Evolutionary conservation across 2,888 invertebrate species (phyloP), one percentile per base, ranked within the genome.

Genomic region (Eristalinus sepulchralis): DNA sequence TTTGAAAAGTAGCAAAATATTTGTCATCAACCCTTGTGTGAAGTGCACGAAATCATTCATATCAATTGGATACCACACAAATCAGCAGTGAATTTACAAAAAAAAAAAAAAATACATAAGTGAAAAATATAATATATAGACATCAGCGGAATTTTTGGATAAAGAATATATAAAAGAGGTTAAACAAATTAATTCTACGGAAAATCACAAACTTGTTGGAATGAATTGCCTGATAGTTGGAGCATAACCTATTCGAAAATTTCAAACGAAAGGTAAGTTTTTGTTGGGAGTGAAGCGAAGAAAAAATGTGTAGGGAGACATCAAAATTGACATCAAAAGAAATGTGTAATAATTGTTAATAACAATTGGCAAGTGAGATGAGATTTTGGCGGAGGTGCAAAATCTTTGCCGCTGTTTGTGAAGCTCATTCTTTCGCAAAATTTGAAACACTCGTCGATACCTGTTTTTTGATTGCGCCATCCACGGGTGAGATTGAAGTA

Each of bases 1-100:
- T 34, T 34, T 34, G 34, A 53, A 13, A 53, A 57, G n/a, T n/a
- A 27, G 22, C 11, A 57, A n/a, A 57, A 24, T 24, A 24, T 22
- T 27, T 57, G 17, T 17, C 47, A 1, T n/a, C 17, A 57, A 57
- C 10, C 57, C 57, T 13, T 64, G 73, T 59, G 75, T 57, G 57
- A 76, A 67, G 31, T 76, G 66, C 17, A 11, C 34, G 64, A 57
- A 27, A 57, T 64, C 17, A 62, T 62, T 53, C 72, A 72, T 72
- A 72, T 72, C 72, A 72, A 60, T 72, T 72, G 71, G 71, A 72
- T 72, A 72, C 72, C 72, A 57, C 31, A 72, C 22, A 63, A 60
- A 62, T 47, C 68, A 59, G 22, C 55, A 68, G n/a, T 57, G 27
- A 67, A 67, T 13, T 39, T 20, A 57, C 22, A n/a, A 27, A 17